Base-by-base conservation (phyloP, 2,113 vertebrate species). In the Takifugu flavidus region DNA sequence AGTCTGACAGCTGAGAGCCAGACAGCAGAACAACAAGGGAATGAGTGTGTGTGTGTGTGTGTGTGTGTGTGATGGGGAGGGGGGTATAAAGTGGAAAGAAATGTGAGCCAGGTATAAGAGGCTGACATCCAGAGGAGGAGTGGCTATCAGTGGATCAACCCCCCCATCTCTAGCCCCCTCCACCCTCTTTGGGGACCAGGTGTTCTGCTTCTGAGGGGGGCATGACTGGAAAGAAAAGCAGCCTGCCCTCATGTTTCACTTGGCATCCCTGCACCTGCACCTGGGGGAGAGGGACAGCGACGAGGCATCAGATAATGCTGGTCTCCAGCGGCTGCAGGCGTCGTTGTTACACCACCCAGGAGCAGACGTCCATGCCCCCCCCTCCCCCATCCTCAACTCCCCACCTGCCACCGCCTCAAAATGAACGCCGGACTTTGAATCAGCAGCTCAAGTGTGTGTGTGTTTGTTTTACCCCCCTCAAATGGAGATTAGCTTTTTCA, bases 191-290 rank as follows among this genome's bases (percentile, higher is more conserved):
- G 60, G 72, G 73, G 82, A 77, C 77, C 85, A 82, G 73, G 75
- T 86, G 83, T 71, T 79, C 82, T 81, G 65, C 69, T 84, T 75
- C 49, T 42, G 74, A 80, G 74, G 65, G 75, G 75, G 59, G n/a
- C 54, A 75, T 29, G 72, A 70, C 69, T 71, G 71, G 45, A 67
- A 70, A 47, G 45, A 54, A 52, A 62, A 70, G 67, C 67, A 62
- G 50, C 67, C 53, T 66, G 58, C 78, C 72, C 58, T 86, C 65
- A 72, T 50, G 27, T 87, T 86, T 92, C 56, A 50, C 79, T 90
- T 85, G 84, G 87, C 86, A 90, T 82, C 68, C 70, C 68, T 82
- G 90, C 89, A 90, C 85, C 82, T 91, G 87, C 81, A 66, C 14
- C 62, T 73, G 79, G 83, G 77, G 54, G 49, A 51, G 72, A 62